A percentile compares a stretch with the other conserved stretches of the same genome.
These are phyloP conservation scores for Drosophila mimica DNA, from an alignment of 2,888 invertebrate genomes.

Conservation along the genomic window DNA sequence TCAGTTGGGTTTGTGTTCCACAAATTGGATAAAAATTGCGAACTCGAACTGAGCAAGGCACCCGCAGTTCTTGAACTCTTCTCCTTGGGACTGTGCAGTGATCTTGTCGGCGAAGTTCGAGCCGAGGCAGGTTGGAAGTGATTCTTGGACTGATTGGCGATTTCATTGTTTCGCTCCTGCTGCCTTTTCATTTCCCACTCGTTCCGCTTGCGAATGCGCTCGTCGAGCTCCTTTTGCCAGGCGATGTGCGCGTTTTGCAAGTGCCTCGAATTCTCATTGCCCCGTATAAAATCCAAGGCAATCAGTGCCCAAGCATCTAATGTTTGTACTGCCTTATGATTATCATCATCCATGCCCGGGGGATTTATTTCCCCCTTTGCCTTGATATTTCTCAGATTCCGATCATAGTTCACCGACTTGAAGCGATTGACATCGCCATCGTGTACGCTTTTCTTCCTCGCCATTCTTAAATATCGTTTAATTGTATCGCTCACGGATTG, in stretches of 20 bases:
- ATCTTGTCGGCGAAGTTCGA: slow-evolving; percentile 75
- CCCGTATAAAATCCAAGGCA: slow-evolving; percentile 86
- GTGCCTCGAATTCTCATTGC: slow-evolving; percentile 67
- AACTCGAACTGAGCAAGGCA: slow-evolving; percentile 86
- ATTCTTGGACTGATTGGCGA: background rate
- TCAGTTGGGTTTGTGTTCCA: slow-evolving; percentile 86
- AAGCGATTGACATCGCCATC: slow-evolving; percentile 91
- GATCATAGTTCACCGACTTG: slow-evolving; percentile 94
- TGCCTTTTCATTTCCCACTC: slow-evolving; percentile 65
- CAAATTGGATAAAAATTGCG: slow-evolving; percentile 88
- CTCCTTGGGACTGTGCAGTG: slow-evolving; percentile 16
- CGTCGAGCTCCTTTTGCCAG: slow-evolving; percentile 75
- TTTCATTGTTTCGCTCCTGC: slow-evolving; percentile 3
- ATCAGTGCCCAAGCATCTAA: slow-evolving; percentile 90
- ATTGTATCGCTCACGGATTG: slow-evolving; percentile 95
- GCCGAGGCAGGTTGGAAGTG: slow-evolving; percentile 50
- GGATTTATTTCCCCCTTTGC: slow-evolving; percentile 91
- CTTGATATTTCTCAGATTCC: slow-evolving; percentile 93
- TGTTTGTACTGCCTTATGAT: slow-evolving; percentile 91
- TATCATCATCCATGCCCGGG: slow-evolving; percentile 91
- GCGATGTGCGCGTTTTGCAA: slow-evolving; percentile 77
- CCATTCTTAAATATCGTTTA: slow-evolving; percentile 94
- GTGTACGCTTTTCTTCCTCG: slow-evolving; percentile 92
- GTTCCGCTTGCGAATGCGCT: slow-evolving; percentile 70
- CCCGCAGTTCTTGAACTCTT: slow-evolving; percentile 43